Evolutionary conservation across 2,113 vertebrate species (phyloP).

Genomic region (Xenotilapia leptura): DNA sequence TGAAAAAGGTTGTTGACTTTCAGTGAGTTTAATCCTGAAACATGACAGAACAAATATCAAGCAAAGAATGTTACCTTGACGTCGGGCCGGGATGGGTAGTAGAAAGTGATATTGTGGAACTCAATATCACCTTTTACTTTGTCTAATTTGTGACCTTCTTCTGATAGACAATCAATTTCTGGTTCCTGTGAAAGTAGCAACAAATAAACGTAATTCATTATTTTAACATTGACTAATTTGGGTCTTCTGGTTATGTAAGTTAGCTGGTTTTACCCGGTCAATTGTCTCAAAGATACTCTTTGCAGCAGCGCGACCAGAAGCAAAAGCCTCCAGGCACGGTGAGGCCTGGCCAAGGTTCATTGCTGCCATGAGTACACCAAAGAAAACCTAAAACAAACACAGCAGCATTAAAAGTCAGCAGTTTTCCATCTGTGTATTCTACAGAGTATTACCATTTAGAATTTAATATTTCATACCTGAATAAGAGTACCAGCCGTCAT

Average conservation of each 20-base stretch:
- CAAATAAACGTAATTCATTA: not conserved
- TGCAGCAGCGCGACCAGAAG: slow-evolving; percentile 71
- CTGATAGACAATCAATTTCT: slow-evolving; percentile 73
- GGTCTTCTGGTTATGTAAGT: not conserved
- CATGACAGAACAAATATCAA: not conserved
- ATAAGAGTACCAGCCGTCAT: slow-evolving; percentile 68
- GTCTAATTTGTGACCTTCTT: slow-evolving; percentile 70
- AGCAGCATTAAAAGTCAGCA: not conserved
- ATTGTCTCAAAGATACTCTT: slow-evolving; percentile 73
- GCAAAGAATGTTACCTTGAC: slow-evolving; percentile 55
- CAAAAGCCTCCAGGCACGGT: slow-evolving; percentile 72
- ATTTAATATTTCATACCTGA: slow-evolving; percentile 49
- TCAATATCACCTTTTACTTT: slow-evolving; percentile 71
- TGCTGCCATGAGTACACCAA: slow-evolving; percentile 71
- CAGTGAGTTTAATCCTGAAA: not conserved
- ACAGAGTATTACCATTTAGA: not conserved
- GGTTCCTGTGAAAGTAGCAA: slow-evolving; percentile 54
- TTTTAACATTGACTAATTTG: not conserved
- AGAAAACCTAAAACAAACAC: slow-evolving; percentile 66
- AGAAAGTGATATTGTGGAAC: slow-evolving; percentile 69
- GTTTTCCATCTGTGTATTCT: not conserved
- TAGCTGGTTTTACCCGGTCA: slow-evolving; percentile 58
- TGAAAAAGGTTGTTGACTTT: not conserved
- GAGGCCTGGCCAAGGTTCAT: slow-evolving; percentile 72
- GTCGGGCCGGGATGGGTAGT: slow-evolving; percentile 71